A percentile compares a stretch with the other conserved stretches of the same genome.
Conservation (phyloP, 1,140 invertebrate species). For the Aphelenchoides avenae region DNA sequence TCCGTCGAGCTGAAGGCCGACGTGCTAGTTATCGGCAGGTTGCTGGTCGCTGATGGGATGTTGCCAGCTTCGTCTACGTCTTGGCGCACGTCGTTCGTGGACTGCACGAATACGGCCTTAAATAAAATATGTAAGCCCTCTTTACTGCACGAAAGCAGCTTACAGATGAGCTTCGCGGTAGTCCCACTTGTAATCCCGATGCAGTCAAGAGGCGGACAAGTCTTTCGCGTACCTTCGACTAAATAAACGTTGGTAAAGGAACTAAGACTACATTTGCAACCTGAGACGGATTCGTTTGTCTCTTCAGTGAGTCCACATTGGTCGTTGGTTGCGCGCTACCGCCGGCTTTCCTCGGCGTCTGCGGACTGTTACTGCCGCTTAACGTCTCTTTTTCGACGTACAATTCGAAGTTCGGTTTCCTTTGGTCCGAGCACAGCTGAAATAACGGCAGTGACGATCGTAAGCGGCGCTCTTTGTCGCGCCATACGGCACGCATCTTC, state of each 20-base stretch:
- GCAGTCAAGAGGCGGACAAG: slow-evolving; percentile 89
- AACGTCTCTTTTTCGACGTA: slow-evolving; percentile 18
- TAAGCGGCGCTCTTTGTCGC: too few species aligned
- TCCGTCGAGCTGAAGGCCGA: slow-evolving; percentile 38
- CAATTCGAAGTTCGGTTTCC: slow-evolving; percentile 29
- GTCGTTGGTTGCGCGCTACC: too few species aligned
- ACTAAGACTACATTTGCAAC: neutral
- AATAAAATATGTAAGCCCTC: slow-evolving; percentile 23
- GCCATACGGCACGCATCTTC: too few species aligned
- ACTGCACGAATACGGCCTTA: slow-evolving; percentile 56
- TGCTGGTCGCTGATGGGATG: slow-evolving; percentile 14
- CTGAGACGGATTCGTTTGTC: neutral
- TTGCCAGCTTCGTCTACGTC: slow-evolving; percentile 5
- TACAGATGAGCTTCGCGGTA: slow-evolving; percentile 96
- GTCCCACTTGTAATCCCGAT: slow-evolving; percentile 82
- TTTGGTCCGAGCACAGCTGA: slow-evolving; percentile 18
- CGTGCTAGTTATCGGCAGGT: slow-evolving; percentile 21
- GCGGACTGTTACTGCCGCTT: slow-evolving; percentile 13
- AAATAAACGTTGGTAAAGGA: slow-evolving; percentile 13
- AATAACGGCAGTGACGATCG: too few species aligned
- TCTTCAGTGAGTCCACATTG: slow-evolving; percentile 4
- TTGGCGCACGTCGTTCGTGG: slow-evolving; percentile 40
- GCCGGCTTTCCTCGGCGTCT: slow-evolving; percentile 11
- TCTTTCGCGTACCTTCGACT: slow-evolving; percentile 74
- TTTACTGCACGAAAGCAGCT: slow-evolving; percentile 22